Conservation (phyloP, 1,140 invertebrate genomes). For the Habropoda laboriosa region DNA sequence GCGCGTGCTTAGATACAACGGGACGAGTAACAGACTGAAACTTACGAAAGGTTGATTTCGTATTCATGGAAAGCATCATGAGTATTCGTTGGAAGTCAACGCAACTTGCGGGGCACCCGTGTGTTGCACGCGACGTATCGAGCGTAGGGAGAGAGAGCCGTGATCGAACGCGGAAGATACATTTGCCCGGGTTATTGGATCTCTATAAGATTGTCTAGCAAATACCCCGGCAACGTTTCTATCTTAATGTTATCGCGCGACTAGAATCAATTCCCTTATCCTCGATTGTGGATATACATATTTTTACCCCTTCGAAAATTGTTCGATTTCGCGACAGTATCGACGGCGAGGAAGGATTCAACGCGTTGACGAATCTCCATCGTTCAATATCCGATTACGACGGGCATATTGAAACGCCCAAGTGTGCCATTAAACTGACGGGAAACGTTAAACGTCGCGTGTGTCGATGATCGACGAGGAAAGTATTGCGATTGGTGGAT, state of each 20-base stretch:
- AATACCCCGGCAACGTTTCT: conserved; percentile 36
- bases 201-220: conserved; percentile 49
- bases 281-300: neutral
- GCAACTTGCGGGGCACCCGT: conserved; percentile 31
- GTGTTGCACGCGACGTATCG: conserved; percentile 12
- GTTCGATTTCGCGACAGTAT: neutral
- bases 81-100: conserved; percentile 52
- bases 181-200: conserved; percentile 49
- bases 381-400: conserved; percentile 10
- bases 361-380: conserved; percentile 4
- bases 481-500: neutral
- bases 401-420: neutral
- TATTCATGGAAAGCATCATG: conserved; percentile 70
- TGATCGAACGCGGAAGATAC: conserved; percentile 51
- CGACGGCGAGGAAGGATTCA: neutral
- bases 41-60: conserved; percentile 60
- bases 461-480: conserved; percentile 3
- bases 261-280: conserved; percentile 20
- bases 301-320: too few relatives aligned
- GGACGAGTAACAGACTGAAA: conserved; percentile 53
- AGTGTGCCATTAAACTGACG: neutral
- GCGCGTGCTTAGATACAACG: conserved; percentile 4
- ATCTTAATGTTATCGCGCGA: conserved; percentile 45
- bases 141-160: conserved; percentile 1
- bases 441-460: neutral